Evolutionary conservation across 2,113 vertebrate genomes (phyloP).

Genomic region (Nothobranchius kuhntae): DNA sequence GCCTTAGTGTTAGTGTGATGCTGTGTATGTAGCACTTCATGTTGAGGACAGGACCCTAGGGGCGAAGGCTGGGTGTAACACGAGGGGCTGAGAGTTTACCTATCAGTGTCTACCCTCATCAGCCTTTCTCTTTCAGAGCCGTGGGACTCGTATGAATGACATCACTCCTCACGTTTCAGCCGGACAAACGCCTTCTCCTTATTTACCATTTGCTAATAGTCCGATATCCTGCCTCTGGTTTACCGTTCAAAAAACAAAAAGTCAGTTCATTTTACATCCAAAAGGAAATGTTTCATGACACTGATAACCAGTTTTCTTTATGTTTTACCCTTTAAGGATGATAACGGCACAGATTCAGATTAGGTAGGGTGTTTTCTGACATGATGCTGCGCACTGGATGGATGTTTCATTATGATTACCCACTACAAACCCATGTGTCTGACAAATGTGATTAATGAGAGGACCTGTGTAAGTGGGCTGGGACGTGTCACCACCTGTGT

Average conservation of each 20-base stretch:
- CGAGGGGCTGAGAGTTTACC: slow-evolving; percentile 56
- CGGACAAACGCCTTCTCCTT: slow-evolving; percentile 50
- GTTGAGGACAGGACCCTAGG: slow-evolving; percentile 51
- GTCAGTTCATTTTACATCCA: slow-evolving; percentile 3
- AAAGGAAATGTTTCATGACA: slow-evolving; percentile 13
- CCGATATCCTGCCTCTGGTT: slow-evolving; percentile 62
- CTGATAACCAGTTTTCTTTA: slow-evolving; percentile 12
- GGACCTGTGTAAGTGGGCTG: slow-evolving; percentile 46
- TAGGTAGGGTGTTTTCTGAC: neutral
- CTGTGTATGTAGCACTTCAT: slow-evolving; percentile 28
- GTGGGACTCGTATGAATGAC: slow-evolving; percentile 55
- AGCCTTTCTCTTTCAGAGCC: slow-evolving; percentile 63
- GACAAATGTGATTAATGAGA: slow-evolving; percentile 34
- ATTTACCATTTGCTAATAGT: slow-evolving; percentile 62
- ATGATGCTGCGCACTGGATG: neutral
- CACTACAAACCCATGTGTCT: slow-evolving; percentile 16
- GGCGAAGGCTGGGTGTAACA: slow-evolving; percentile 65
- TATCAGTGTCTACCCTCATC: slow-evolving; percentile 54
- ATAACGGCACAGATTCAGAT: slow-evolving; percentile 1
- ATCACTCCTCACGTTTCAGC: slow-evolving; percentile 71
- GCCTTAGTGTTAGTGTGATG: slow-evolving; percentile 15
- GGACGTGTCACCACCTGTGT: slow-evolving; percentile 66
- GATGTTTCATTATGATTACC: slow-evolving; percentile 5
- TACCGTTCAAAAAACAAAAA: slow-evolving; percentile 31
- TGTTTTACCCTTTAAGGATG: slow-evolving; percentile 29